Evolutionary conservation across 2,113 vertebrate species (phyloP), one percentile per base, ranked within the genome.

Genomic region (Mastomys coucha): DNA sequence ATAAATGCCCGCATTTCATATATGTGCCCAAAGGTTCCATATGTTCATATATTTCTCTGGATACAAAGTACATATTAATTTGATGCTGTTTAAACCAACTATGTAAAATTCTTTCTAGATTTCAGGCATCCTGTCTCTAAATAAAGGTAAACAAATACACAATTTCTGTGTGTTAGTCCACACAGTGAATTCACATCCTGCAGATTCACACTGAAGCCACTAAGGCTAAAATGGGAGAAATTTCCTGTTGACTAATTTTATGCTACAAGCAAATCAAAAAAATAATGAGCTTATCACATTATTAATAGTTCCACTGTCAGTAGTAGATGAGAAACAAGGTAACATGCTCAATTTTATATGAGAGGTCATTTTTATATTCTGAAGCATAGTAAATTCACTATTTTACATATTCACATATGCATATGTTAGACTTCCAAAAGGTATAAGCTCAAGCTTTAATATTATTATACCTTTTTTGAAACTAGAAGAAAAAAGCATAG

Each of bases 361-460:
- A 42, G 4, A 89, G 76, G 4, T 1, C 13, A 56, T 76, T 91
- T 70, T 36, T 45, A 84, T 76, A 93, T 65, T 92, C 3, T 63
- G 93, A 93, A 80, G 2, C 20, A 85, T 81, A 70, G 36, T 72
- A 39, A 72, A 78, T 88, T 85, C 16, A 88, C 2, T 88, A n/a
- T 63, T 86, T 95, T 96, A 20, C 31, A 69, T 96, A 96, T 85
- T 85, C 24, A 91, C 2, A 85, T 77, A 63, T 92, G 1, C 16
- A 58, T 91, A 88, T 69, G 3, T 60, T 60, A 22, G 31, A 77
- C 8, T 93, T 95, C 12, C n/a, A 86, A 67, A 0, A 81, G 39
- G 26, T 19, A 82, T 16, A 22, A 20, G n/a, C n/a, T 2, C 26
- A 31, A 24, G 76, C 92, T 86, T 72, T 14, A 85, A 93, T 90